A percentile compares a stretch with the other conserved stretches of the same genome.
Evolutionary conservation across 2,888 invertebrate species (phyloP).

Genomic region (Pheosia gnoma): DNA sequence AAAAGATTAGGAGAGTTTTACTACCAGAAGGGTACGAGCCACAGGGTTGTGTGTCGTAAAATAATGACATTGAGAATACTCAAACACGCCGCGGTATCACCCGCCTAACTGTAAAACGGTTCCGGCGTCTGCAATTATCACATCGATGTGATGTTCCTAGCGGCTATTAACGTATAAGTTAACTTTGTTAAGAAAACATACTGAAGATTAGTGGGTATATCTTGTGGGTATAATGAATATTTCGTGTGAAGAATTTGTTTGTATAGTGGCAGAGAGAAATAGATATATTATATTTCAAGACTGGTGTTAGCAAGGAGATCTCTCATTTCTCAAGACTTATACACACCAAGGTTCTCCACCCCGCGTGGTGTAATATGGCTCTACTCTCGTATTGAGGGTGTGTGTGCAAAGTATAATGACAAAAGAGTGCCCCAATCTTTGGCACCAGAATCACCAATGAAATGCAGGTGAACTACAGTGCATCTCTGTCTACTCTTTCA

Average conservation of each 20-base stretch:
- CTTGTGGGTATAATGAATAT: not conserved
- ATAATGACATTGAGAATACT: constrained; percentile 56
- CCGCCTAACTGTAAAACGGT: constrained; percentile 55
- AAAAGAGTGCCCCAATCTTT: too few relatives aligned
- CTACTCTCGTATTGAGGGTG: too few relatives aligned
- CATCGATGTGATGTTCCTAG: constrained; percentile 28
- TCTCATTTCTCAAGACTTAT: not conserved
- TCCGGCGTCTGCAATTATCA: constrained; percentile 37
- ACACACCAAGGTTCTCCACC: too few relatives aligned
- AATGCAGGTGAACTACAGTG: too few relatives aligned
- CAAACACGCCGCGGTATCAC: constrained; percentile 53
- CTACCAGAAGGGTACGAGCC: constrained; percentile 67
- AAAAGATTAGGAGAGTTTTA: constrained; percentile 78
- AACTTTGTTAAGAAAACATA: constrained; percentile 17
- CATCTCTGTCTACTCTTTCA: too few relatives aligned
- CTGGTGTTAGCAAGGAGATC: not conserved
- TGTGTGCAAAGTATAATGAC: too few relatives aligned
- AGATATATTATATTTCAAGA: not conserved
- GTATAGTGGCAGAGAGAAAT: not conserved
- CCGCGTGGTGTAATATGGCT: too few relatives aligned
- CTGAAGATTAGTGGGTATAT: constrained; percentile 8
- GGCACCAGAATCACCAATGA: too few relatives aligned
- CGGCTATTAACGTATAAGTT: constrained; percentile 17
- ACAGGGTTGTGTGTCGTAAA: constrained; percentile 61
- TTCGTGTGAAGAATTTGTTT: not conserved